Percentiles rank a stretch among this genome's conserved stretches.
phyloP scores from a whole-genome alignment of 1,140 invertebrate genomes.

The Ips nitidus region DNA sequence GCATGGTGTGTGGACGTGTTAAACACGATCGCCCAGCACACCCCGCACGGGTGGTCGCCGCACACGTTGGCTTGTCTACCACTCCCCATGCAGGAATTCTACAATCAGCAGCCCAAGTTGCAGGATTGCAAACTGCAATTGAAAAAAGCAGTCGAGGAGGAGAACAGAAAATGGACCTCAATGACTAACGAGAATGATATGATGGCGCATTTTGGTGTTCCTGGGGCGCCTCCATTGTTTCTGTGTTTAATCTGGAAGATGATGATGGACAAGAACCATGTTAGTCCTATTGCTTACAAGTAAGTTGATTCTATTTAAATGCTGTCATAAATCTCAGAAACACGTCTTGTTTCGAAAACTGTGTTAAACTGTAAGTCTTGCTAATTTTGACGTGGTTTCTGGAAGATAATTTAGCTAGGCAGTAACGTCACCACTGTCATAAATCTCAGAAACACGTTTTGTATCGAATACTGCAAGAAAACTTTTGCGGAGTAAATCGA shows the following conservation, averaged over 20 bases:
- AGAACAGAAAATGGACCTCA: constrained; percentile 93
- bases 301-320: constrained; percentile 53
- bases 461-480: too few species aligned
- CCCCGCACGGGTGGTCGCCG: constrained; percentile 91
- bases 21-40: constrained; percentile 88
- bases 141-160: constrained; percentile 91
- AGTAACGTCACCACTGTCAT: too few species aligned
- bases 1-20: constrained; percentile 90
- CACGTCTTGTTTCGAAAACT: too few species aligned
- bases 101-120: constrained; percentile 74
- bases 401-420: too few species aligned
- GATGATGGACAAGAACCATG: constrained; percentile 90
- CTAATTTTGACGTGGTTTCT: neutral
- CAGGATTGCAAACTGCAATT: constrained; percentile 87
- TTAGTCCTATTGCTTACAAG: constrained; percentile 93
- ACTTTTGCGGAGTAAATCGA: too few species aligned
- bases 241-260: constrained; percentile 94
- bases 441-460: neutral
- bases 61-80: constrained; percentile 93
- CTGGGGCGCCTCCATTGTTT: constrained; percentile 85
- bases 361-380: too few species aligned
- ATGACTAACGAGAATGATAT: constrained; percentile 97
- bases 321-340: neutral
- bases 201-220: constrained; percentile 90
- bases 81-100: constrained; percentile 83